Conservation (phyloP, 2,888 invertebrate species). For the Tipula lateralis region DNA sequence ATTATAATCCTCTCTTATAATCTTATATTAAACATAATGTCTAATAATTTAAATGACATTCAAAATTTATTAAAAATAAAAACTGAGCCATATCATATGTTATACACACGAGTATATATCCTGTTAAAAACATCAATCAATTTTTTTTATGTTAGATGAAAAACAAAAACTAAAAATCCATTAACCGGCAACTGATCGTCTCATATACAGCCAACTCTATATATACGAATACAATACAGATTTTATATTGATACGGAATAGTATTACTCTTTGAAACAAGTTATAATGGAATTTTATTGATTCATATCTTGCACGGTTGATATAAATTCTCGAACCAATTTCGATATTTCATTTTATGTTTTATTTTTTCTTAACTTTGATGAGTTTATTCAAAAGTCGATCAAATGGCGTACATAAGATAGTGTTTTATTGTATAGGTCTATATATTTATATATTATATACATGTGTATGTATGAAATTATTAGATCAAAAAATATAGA, state of each 20-base stretch:
- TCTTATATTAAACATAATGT: neutral
- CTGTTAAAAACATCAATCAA: constrained; percentile 19
- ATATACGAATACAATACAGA: neutral
- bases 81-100: neutral
- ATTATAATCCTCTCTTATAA: neutral
- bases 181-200: neutral
- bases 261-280: constrained; percentile 6
- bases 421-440: neutral
- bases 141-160: neutral
- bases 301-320: constrained; percentile 20
- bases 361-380: neutral
- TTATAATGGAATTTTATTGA: constrained; percentile 29
- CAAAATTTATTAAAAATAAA: neutral
- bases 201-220: neutral
- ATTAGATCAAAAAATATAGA: neutral
- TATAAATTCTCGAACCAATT: constrained; percentile 25
- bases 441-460: neutral
- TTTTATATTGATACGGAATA: constrained; percentile 5
- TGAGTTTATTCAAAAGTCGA: constrained; percentile 28
- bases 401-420: neutral
- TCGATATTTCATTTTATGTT: constrained; percentile 16
- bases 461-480: neutral
- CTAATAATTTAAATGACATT: neutral
- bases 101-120: neutral
- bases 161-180: neutral